phyloP scores from a whole-genome alignment of 2,888 invertebrate species.

The Nemapogon koenigi region DNA sequence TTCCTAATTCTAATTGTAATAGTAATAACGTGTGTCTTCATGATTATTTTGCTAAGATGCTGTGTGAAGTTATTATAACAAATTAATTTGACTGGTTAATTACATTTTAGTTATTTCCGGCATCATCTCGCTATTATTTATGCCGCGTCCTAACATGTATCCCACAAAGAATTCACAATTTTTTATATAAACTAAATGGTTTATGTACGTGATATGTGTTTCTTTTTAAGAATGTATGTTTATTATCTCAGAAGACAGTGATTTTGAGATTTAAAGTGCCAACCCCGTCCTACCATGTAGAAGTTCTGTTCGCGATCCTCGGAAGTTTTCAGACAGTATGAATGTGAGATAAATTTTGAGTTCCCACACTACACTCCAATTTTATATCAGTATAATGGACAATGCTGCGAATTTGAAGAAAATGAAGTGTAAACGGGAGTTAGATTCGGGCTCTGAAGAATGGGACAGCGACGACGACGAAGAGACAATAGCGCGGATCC shows the following conservation, averaged over 20 bases:
- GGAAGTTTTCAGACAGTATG: constrained; percentile 2
- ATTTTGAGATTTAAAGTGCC: too few relatives aligned
- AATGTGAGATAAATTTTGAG: background rate
- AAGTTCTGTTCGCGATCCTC: too few relatives aligned
- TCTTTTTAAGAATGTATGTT: background rate
- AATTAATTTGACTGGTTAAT: constrained; percentile 26
- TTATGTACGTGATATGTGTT: background rate
- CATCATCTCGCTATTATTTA: constrained; percentile 29
- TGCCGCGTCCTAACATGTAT: constrained; percentile 41
- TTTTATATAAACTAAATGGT: background rate
- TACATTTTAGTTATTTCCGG: constrained; percentile 38
- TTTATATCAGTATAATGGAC: constrained; percentile 5
- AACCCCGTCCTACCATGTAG: too few relatives aligned
- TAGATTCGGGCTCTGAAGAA: constrained; percentile 37
- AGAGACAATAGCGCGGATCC: constrained; percentile 55
- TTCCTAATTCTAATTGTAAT: constrained; percentile 56
- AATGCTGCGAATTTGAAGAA: constrained; percentile 19
- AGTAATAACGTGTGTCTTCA: background rate
- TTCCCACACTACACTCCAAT: too few relatives aligned
- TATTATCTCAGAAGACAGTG: too few relatives aligned
- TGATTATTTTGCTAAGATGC: background rate
- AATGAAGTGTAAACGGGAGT: constrained; percentile 31
- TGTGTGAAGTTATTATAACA: constrained; percentile 11
- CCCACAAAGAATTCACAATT: constrained; percentile 37
- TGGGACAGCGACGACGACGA: constrained; percentile 55